These are phyloP conservation scores for Athrips mouffetella DNA, from an alignment of 2,888 invertebrate genomes.

Conservation along the genomic window DNA sequence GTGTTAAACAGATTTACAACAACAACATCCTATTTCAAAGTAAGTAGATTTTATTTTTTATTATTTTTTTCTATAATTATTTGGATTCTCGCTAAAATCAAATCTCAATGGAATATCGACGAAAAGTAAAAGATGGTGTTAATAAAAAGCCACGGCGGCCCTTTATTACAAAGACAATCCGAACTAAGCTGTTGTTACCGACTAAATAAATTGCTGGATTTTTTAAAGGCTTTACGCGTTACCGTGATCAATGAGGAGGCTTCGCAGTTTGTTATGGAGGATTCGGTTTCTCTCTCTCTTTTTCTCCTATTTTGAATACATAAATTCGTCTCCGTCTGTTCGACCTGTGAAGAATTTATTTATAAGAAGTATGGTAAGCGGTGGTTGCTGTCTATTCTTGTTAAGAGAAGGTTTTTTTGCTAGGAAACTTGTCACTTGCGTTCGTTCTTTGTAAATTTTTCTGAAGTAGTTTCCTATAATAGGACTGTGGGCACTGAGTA, in stretches of 20 bases:
- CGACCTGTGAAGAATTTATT: background rate
- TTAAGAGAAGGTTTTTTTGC: conserved; percentile 2
- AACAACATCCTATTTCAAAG: no score
- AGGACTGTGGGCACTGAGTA: no score
- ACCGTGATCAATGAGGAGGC: conserved; percentile 69
- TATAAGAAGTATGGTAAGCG: conserved; percentile 23
- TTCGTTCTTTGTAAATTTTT: no score
- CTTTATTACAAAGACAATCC: conserved; percentile 27
- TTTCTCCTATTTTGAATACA: background rate
- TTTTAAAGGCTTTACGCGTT: conserved; percentile 70
- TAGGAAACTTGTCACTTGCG: background rate
- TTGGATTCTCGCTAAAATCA: no score
- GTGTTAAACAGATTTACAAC: no score
- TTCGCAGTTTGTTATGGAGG: conserved; percentile 56
- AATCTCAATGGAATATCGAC: background rate
- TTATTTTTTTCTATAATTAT: no score
- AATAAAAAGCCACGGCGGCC: conserved; percentile 10
- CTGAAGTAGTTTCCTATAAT: background rate
- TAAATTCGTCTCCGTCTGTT: background rate
- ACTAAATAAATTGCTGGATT: conserved; percentile 74
- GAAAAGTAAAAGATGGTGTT: conserved; percentile 8
- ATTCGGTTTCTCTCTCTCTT: conserved; percentile 45
- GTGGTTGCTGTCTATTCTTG: conserved; percentile 32
- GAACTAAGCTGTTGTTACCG: conserved; percentile 50
- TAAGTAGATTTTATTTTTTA: no score